Evolutionary conservation across 2,888 invertebrate genomes (phyloP).

Genomic region (Clunio marinus): DNA sequence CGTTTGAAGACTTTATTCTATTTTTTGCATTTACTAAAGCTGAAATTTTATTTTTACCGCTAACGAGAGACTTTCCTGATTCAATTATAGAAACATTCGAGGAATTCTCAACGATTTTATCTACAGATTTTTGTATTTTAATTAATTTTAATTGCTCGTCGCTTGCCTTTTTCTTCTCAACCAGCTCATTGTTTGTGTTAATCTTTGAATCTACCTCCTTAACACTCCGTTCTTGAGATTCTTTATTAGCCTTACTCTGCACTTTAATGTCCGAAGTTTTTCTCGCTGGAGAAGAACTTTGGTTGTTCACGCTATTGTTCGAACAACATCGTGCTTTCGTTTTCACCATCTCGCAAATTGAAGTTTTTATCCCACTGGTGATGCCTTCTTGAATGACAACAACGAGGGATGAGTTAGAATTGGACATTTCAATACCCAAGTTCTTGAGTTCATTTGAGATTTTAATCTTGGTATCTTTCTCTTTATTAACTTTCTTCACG

Average conservation of each 20-base stretch:
- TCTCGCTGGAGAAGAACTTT: too few species aligned
- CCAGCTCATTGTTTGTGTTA: background rate
- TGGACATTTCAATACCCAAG: constrained; percentile 34
- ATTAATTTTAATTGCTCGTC: background rate
- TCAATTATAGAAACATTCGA: too few species aligned
- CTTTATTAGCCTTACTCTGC: background rate
- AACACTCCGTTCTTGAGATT: background rate
- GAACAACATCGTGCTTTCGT: constrained; percentile 47
- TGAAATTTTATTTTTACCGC: background rate
- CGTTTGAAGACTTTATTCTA: background rate
- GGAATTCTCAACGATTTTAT: background rate
- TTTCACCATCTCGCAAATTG: constrained; percentile 52
- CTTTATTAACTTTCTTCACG: background rate
- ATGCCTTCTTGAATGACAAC: background rate
- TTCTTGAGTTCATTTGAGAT: constrained; percentile 36
- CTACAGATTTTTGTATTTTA: background rate
- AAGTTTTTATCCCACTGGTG: constrained; percentile 43
- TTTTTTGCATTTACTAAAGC: background rate
- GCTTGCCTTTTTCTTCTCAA: background rate
- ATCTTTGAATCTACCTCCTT: background rate
- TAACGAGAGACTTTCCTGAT: background rate
- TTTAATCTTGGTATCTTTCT: constrained; percentile 17
- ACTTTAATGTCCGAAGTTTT: background rate
- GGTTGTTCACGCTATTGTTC: constrained; percentile 8
- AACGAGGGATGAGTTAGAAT: constrained; percentile 9